Evolutionary conservation across 2,888 invertebrate genomes (phyloP), one percentile per base, ranked within the genome.

Genomic region (Anticlea derivata): DNA sequence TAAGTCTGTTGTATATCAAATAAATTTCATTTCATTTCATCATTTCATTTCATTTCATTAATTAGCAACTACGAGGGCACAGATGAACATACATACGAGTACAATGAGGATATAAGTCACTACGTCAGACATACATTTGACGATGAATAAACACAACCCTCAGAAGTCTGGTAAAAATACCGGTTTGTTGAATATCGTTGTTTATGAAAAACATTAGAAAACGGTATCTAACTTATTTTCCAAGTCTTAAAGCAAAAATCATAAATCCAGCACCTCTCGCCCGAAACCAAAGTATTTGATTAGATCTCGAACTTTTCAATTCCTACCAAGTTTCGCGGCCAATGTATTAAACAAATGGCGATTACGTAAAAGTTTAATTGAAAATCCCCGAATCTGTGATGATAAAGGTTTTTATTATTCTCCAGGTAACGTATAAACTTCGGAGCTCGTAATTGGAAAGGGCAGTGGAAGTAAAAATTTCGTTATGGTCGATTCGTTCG

Each of bases 301-400:
- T 73, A 69, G 70, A 71, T 70, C 66, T 66, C 64, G 55, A 77
- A 76, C 66, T 75, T 75, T 63, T 61, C 58, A 66, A 68, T 73
- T 65, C 65, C 56, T 63, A 45, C 54, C 40, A 74, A 72, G 68
- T 76, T 68, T 59, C 50, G 55, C 65, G 67, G 55, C 66, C 65
- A 65, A 63, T 66, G 62, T 74, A 66, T 73, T 73, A 73, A 71
- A 68, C 74, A 74, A 76, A 75, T 71, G 68, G 68, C 70, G 73
- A 79, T 78, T 76, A 74, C 69, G 65, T 55, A 67, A 75, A 79
- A 79, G 78, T 79, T 79, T 78, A 75, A 79, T 77, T 77, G 78
- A 75, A 78, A 78, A 75, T 68, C 68, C 68, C 63, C 61, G 70
- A 71, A 74, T 77, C 71, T 71, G 73, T 69, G 73, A 69, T 74